Evolutionary conservation across 2,888 invertebrate genomes (phyloP).

Genomic region (Harpalus rubripes): DNA sequence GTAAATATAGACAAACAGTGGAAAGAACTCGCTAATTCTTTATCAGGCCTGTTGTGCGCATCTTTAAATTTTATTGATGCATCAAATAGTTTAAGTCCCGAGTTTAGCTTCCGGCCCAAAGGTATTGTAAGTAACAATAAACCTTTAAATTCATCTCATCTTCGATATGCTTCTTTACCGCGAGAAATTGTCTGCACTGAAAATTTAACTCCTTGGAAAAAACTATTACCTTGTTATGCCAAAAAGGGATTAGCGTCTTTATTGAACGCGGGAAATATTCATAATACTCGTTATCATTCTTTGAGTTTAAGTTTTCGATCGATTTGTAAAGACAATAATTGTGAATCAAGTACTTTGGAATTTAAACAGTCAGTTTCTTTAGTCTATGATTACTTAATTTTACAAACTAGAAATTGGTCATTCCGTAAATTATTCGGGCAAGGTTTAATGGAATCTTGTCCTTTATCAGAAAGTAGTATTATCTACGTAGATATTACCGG

Average conservation of each 20-base stretch:
- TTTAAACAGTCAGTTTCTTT: conserved; percentile 91
- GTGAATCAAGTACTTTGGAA: conserved; percentile 84
- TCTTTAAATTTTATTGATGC: conserved; percentile 96
- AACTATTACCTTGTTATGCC: conserved; percentile 96
- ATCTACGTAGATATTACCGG: conserved; percentile 90
- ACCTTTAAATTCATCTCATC: conserved; percentile 79
- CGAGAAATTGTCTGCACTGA: conserved; percentile 99
- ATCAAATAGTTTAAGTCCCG: conserved; percentile 90
- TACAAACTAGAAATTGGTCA: conserved; percentile 88
- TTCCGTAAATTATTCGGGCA: conserved; percentile 92
- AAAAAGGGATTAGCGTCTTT: conserved; percentile 91
- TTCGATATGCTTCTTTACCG: conserved; percentile 94
- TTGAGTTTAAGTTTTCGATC: conserved; percentile 91
- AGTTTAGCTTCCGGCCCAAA: conserved; percentile 89
- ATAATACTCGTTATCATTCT: conserved; percentile 96
- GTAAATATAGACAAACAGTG: conserved; percentile 89
- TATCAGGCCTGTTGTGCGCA: conserved; percentile 97
- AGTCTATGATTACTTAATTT: conserved; percentile 89
- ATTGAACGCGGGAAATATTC: conserved; percentile 93
- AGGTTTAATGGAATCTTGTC: conserved; percentile 89
- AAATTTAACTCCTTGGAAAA: conserved; percentile 99
- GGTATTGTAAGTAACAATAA: conserved; percentile 79
- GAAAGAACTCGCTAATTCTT: conserved; percentile 92
- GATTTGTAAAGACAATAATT: conserved; percentile 82
- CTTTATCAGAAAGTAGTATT: conserved; percentile 87